Evolutionary conservation across 2,888 invertebrate genomes (phyloP), one percentile per base, ranked within the genome.

Genomic region (Ectemnius cavifrons): DNA sequence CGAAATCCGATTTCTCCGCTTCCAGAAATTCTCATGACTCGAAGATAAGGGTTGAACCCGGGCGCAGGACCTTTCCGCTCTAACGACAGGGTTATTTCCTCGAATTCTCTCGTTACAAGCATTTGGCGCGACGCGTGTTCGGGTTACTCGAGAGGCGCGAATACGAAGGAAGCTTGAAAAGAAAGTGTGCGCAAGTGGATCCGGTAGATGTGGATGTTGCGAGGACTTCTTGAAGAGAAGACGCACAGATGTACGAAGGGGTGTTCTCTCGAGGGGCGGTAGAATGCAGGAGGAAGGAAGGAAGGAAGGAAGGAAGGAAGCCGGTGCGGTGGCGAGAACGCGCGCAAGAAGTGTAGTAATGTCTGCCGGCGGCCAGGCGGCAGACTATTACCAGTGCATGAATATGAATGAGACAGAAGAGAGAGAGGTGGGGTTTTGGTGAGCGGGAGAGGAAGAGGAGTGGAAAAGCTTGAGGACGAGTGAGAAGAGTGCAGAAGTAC

Each of bases 381-480:
- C 84, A 85, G 87, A 86, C 88, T 87, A 89, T 89, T 88, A 90
- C 89, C 87, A 85, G 84, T 85, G 88, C 89, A 91, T 90, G 90
- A 91, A 91, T 91, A 91, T 91, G 90, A 91, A 91, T 91, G 90
- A 91, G 90, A 85, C 11, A 11, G 1, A 18, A 16, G 11, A 28
- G 23, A 20, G 23, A 16, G 14, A 28, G 20, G 20, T 20, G 20
- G 20, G 20, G 1, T 20, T 2, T 20, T 2, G 20, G 2, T 1
- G 52, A n/a, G 61, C 20, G n/a, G 28, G 45, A 45, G 58, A 76
- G 69, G 45, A 70, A 64, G 65, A 49, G 66, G 49, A 62, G 71
- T 8, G 28, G 23, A 52, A 52, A 52, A 52, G 52, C 52, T 14
- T 23, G 23, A 2, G 2, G 3, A 2, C 16, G 52, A 52, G 52